Percentiles rank a stretch among this genome's conserved stretches.
Conservation (phyloP, 2,888 invertebrate species). For the Perizoma affinitatum region DNA sequence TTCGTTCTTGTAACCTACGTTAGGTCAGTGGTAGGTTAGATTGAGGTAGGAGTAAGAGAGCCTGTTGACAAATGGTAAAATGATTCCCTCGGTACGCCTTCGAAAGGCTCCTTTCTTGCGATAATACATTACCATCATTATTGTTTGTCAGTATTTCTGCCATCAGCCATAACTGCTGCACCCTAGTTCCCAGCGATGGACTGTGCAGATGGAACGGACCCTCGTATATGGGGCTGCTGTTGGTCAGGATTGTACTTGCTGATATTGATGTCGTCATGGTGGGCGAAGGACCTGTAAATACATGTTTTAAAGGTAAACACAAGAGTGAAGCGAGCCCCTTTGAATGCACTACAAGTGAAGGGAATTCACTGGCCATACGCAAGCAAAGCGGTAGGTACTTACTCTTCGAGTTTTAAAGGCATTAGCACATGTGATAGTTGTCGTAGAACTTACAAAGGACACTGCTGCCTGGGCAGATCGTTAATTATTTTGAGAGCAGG, state of each 20-base stretch:
- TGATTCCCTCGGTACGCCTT: too few species aligned
- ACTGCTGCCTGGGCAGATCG: too few species aligned
- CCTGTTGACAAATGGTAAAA: too few species aligned
- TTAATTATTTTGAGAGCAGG: too few species aligned
- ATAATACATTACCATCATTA: constrained; percentile 87
- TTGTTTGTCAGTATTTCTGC: constrained; percentile 93
- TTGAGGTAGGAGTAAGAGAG: too few species aligned
- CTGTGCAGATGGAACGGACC: constrained; percentile 95
- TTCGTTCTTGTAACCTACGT: too few species aligned
- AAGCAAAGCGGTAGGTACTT: too few species aligned
- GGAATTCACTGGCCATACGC: background rate
- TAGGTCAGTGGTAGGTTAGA: too few species aligned
- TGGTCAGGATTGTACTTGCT: constrained; percentile 82
- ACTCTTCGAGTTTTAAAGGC: too few species aligned
- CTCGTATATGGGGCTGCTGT: constrained; percentile 86
- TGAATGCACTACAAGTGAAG: background rate
- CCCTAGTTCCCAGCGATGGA: constrained; percentile 93
- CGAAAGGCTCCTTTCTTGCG: too few species aligned
- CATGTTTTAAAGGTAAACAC: background rate
- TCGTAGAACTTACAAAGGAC: too few species aligned
- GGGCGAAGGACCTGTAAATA: constrained; percentile 88
- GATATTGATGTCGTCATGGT: constrained; percentile 87
- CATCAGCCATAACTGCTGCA: constrained; percentile 97
- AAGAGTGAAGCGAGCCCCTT: background rate
- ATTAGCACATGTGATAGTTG: too few species aligned